Base-by-base conservation (phyloP, 2,888 invertebrate genomes). In the Podabrus alpinus region DNA sequence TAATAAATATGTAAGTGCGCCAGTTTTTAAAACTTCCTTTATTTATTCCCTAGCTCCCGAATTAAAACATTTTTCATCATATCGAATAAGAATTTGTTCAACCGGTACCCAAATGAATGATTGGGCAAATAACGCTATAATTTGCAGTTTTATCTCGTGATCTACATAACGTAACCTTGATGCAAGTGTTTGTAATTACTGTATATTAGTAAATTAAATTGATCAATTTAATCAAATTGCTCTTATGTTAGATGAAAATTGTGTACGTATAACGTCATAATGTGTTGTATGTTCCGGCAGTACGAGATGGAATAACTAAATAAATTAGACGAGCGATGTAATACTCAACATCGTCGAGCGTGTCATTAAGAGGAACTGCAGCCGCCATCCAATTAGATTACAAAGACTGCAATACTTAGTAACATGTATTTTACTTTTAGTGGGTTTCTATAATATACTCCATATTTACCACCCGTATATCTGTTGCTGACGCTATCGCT, bases 381-480 rank as follows among this genome's bases (percentile, higher is more conserved):
- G 84, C 85, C 84, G 83, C 84, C 85, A 85, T 87, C 87, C 88
- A 88, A 88, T 84, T 84, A 88, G 88, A 84, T 84, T 84, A 84
- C 82, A 19, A 64, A 64, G 62, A 64, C 62, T 19, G n/a, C 19
- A 64, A 7, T 16, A 61, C 16, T 16, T 61, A 16, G 61, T 17
- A 9, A 15, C n/a, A n/a, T n/a, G n/a, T 21, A 17, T 17, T 64
- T 64, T 64, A 21, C 62, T 21, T 64, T 21, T 21, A 15, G 62
- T 64, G 2, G n/a, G 19, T 64, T 64, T 64, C 16, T 21, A 64
- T 13, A 19, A 21, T 19, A 61, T 3, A 45, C 9, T 45, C 45
- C 45, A 45, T 45, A 45, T 45, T 19, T 61, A 62, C 62, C 62
- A 64, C 62, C n/a, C 62, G 62, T 64, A n/a, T 72, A 75, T 75